Base-by-base conservation (phyloP, 2,797 vertebrate genomes). In the Austrolebias charrua region DNA sequence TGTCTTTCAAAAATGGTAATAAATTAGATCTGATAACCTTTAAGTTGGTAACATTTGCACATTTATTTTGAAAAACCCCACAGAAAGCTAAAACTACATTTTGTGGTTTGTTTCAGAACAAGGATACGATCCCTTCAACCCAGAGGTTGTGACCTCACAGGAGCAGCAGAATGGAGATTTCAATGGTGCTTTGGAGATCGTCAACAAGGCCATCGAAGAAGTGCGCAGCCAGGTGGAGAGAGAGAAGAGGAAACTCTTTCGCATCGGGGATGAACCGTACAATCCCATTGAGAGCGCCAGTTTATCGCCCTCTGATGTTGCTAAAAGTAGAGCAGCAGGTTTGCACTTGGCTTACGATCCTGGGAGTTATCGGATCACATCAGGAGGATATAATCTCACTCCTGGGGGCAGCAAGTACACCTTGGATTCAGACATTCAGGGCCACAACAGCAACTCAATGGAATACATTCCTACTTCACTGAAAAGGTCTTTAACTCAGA, bases 151-250 rank as follows among this genome's bases (percentile, higher is more conserved):
- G 13, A 90, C 91, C 56, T 80, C 83, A 0, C 81, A 88, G 18
- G 86, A 91, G 19, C 82, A 92, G 0, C 74, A 84, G 53, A 93
- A 94, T 91, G 88, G 62, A 0, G 91, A 91, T 51, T 68, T 94
- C 0, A 87, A 42, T 0, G 92, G 94, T 0, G 92, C 92, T 47
- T 85, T 95, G 90, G 96, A 98, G 75, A 79, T 97, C 78, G 97
- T 99, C 86, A 98, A 98, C 84, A 93, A 89, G 67, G 97, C 96
- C 78, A 99, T 99, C 0, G 95, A 97, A 80, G 96, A 95, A 0
- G 96, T 96, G 66, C 96, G 94, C 64, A 92, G 90, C 0, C 93
- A 98, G 85, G 94, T 98, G 79, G 98, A 99, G 82, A 92, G 90
- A 56, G 95, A 98, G 70, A 95, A 95, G 85, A 93, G 93, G 74